Base-by-base conservation (phyloP, 2,888 invertebrate species). In the Drosophila falleni region DNA sequence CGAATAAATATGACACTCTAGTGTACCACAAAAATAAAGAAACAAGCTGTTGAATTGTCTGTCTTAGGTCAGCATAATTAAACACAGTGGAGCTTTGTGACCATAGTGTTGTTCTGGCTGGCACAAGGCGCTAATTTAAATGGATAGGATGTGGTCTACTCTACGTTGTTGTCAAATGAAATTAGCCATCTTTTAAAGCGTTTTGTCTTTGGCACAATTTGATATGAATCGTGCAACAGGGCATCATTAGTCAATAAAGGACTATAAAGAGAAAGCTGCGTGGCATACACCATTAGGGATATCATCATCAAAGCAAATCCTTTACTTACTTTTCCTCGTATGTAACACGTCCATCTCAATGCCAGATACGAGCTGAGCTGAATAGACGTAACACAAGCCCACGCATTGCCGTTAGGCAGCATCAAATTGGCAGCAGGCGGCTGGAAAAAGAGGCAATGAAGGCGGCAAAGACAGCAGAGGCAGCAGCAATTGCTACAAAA, bases 241-340 rank as follows among this genome's bases (percentile, higher is more conserved):
- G 67, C 65, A 55, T 89, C 90, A 88, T 89, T 88, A 77, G 80
- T 89, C 90, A 85, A 74, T 41, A 50, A 61, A 56, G 54, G 76
- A 61, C 67, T 51, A 37, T 19, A 42, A 23, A 39, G 56, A 37
- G 47, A 58, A 42, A 50, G 49, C 33, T 65, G 68, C 56, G 59
- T 66, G 62, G 71, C 87, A 89, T 71, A 74, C 73, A 74, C 74
- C 87, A 86, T 86, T 86, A 89, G 84, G 87, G 81, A 86, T 89
- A 86, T 80, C 85, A 88, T 74, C 89, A 83, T 89, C 85, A 89
- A 89, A 86, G 85, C 87, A 86, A 89, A 86, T 88, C 85, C 89
- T 86, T 89, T 88, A 87, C 80, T 74, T 76, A 64, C 80, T 72
- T 69, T 59, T 67, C 72, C 81, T 59, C 54, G 56, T 46, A 71